phyloP scores from a whole-genome alignment of 2,888 invertebrate species.

The Papilio elwesi region DNA sequence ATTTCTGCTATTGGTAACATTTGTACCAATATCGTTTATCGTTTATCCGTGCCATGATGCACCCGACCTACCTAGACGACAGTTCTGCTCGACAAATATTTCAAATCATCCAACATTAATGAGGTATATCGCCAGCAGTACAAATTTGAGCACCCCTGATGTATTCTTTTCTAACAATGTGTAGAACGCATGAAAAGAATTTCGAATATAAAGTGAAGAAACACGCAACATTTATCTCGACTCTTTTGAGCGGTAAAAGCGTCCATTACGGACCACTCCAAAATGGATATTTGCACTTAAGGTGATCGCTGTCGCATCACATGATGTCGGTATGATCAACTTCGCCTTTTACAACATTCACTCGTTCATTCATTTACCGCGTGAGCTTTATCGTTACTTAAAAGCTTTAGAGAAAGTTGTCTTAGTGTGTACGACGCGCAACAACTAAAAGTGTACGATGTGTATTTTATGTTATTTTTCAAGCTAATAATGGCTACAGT shows the following conservation, averaged over 20 bases:
- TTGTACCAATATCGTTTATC: no score
- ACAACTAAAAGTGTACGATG: background rate
- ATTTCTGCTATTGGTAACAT: no score
- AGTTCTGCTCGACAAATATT: no score
- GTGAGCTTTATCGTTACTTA: constrained; percentile 36
- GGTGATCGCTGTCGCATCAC: constrained; percentile 40
- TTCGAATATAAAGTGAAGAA: constrained; percentile 76
- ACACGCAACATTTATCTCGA: constrained; percentile 71
- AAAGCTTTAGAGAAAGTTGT: constrained; percentile 27
- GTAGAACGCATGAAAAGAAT: constrained; percentile 58
- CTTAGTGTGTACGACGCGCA: background rate
- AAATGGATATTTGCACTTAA: constrained; percentile 77
- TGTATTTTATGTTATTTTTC: background rate
- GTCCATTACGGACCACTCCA: constrained; percentile 66
- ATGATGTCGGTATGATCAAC: constrained; percentile 40
- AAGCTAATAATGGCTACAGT: no score
- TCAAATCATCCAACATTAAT: no score
- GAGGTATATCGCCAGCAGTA: no score
- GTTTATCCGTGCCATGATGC: no score
- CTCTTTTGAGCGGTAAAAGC: constrained; percentile 69
- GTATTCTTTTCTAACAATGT: constrained; percentile 29
- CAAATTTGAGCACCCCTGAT: no score
- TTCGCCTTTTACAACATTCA: constrained; percentile 31
- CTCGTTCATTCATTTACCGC: constrained; percentile 25
- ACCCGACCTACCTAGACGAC: no score